Base-by-base conservation (phyloP, 2,113 vertebrate genomes). In the Dunckerocampus dactyliophorus region DNA sequence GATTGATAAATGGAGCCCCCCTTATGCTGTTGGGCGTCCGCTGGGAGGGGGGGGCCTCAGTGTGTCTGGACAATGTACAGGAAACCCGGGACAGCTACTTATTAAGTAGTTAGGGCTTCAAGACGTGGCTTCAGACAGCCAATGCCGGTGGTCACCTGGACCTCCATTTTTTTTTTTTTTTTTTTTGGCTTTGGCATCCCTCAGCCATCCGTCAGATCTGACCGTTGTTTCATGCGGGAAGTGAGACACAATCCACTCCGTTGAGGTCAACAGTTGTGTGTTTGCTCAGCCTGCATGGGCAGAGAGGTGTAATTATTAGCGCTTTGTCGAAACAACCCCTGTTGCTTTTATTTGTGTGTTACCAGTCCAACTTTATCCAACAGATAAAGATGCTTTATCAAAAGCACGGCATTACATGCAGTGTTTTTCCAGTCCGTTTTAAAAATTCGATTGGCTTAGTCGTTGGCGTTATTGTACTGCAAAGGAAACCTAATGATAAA, bases 1-100 rank as follows among this genome's bases (percentile, higher is more conserved):
- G 88, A 90, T 86, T 88, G 88, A 90, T 92, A 91, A 94, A 89
- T 92, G 88, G 92, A 93, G 85, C 91, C 88, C 85, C 87, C 81
- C 83, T 88, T 84, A 82, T 88, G 85, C 85, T 89, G 85, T 90
- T 79, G 76, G 75, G 62, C 64, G 85, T 92, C 89, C 89, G 89
- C 91, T 94, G 88, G 87, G 89, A 54, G 16, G 90, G 82, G n/a
- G 85, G 79, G 88, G 83, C 83, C 88, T 92, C 89, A 76, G 85
- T 34, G 91, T 19, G 86, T 95, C 94, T 97, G 95, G 95, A 94
- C 90, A 95, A 92, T 94, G 89, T 98, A 93, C 93, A 95, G 94
- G 94, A 98, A 97, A 93, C 93, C 89, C 81, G 90, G 92, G 92
- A 94, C 93, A 94, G 94, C 93, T 89, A 89, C 92, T 94, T 95